phyloP scores from a whole-genome alignment of 2,113 vertebrate genomes.

The Motacilla alba region DNA sequence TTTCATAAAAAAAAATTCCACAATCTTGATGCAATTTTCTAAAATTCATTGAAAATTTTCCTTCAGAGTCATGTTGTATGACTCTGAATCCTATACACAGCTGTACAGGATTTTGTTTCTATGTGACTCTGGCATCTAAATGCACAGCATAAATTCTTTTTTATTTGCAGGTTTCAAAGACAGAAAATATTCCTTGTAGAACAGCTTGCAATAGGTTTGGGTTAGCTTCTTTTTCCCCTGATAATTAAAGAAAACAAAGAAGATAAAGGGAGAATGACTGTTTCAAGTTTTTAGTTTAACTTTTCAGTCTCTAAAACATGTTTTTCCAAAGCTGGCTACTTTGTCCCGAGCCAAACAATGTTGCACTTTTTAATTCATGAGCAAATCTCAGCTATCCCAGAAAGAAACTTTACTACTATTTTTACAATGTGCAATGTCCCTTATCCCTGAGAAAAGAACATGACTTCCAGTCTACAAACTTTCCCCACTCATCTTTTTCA shows the following conservation, averaged over 20 bases:
- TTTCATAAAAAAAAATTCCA: rapidly evolving
- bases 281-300: neutral
- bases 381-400: neutral
- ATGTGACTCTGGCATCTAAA: neutral
- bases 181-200: neutral
- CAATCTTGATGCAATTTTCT: neutral
- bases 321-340: neutral
- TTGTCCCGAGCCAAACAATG: neutral
- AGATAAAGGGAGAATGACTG: neutral
- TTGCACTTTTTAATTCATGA: neutral
- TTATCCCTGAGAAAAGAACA: neutral
- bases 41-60: neutral
- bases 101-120: neutral
- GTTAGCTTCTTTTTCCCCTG: rapidly evolving
- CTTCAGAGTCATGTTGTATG: neutral
- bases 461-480: neutral
- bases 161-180: neutral
- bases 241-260: neutral
- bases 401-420: neutral
- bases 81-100: too few relatives aligned
- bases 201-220: neutral
- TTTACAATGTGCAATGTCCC: neutral
- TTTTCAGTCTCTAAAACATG: neutral
- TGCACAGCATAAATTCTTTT: neutral
- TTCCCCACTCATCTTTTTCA: neutral